Percentiles rank a stretch among this genome's conserved stretches.
Conservation (phyloP, 2,888 invertebrate genomes). For the Cosmia trapezina region DNA sequence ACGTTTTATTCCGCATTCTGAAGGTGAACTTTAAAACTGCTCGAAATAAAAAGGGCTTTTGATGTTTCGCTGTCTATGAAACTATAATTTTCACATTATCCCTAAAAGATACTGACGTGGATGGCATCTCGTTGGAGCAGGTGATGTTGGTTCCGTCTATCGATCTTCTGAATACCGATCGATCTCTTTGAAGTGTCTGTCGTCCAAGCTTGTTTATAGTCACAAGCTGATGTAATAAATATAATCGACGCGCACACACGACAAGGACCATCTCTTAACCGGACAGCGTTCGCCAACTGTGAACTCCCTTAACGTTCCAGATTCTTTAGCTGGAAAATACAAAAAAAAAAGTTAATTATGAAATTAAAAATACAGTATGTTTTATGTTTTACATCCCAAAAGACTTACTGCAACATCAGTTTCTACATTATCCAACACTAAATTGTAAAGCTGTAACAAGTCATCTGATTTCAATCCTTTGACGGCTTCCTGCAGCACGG, state of each 20-base stretch:
- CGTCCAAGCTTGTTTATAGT: slow-evolving; percentile 85
- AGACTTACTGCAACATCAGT: slow-evolving; percentile 79
- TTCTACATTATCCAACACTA: slow-evolving; percentile 79
- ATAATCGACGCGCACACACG: slow-evolving; percentile 87
- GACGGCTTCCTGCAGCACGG: slow-evolving; percentile 78
- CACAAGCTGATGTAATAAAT: slow-evolving; percentile 87
- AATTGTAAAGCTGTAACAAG: slow-evolving; percentile 79
- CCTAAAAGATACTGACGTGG: slow-evolving; percentile 52
- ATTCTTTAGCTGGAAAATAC: slow-evolving; percentile 80
- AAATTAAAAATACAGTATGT: not conserved
- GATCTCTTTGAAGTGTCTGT: slow-evolving; percentile 88
- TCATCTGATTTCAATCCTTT: slow-evolving; percentile 78
- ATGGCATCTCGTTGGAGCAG: slow-evolving; percentile 59
- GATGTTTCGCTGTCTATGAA: slow-evolving; percentile 41
- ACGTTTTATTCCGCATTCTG: slow-evolving; percentile 14
- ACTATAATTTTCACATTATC: slow-evolving; percentile 43
- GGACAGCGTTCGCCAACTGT: slow-evolving; percentile 82
- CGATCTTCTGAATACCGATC: slow-evolving; percentile 83
- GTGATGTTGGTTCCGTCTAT: slow-evolving; percentile 72
- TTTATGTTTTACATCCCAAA: not conserved
- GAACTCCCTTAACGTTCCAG: too few relatives aligned
- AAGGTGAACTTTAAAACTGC: slow-evolving; percentile 26
- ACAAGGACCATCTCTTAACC: slow-evolving; percentile 81
- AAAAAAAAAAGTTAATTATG: not conserved
- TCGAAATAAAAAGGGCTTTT: slow-evolving; percentile 59